A percentile compares a stretch with the other conserved stretches of the same genome.
Evolutionary conservation across 1,140 invertebrate genomes (phyloP).

Genomic region (Drosophila nebulosa): DNA sequence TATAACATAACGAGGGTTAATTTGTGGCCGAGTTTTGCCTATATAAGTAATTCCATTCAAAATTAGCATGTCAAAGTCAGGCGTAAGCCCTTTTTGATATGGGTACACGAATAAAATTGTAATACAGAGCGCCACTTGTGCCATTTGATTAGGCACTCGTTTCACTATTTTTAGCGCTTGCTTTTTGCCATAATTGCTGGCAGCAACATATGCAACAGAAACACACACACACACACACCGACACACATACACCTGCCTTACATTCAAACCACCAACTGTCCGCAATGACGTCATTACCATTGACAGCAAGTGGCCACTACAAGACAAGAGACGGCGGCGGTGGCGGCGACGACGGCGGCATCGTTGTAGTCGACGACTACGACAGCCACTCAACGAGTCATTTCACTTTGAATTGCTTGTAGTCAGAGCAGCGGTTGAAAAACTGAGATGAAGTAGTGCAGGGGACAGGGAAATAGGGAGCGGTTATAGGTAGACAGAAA

Average conservation of each 20-base stretch:
- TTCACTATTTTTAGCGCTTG: slow-evolving; percentile 21
- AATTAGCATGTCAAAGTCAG: neutral
- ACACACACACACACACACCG: neutral
- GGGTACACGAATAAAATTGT: slow-evolving; percentile 2
- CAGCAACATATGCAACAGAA: slow-evolving; percentile 48
- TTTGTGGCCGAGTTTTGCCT: slow-evolving; percentile 8
- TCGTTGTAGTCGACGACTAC: neutral
- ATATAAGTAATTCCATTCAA: neutral
- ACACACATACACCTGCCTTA: neutral
- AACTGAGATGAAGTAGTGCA: too few species aligned
- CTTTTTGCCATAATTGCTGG: slow-evolving; percentile 35
- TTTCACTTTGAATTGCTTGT: slow-evolving; percentile 48
- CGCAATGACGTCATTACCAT: slow-evolving; percentile 70
- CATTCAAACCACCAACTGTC: slow-evolving; percentile 28
- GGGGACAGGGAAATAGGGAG: neutral
- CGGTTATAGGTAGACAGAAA: neutral
- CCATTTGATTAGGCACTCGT: neutral
- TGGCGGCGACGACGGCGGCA: neutral
- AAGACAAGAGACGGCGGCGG: slow-evolving; percentile 17
- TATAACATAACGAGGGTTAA: neutral
- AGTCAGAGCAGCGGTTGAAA: neutral
- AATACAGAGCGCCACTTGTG: too few species aligned
- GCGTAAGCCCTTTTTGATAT: slow-evolving; percentile 5
- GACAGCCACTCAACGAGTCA: slow-evolving; percentile 41
- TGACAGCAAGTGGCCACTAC: slow-evolving; percentile 59